A percentile compares a stretch with the other conserved stretches of the same genome.
phyloP scores from a whole-genome alignment of 2,113 vertebrate species.

The mouse (Mus musculus) region GRCm39 chrX:91132501-91133000 shows the following conservation, averaged over 20 bases:
- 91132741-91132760: not conserved
- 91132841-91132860: not conserved
- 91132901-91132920: not conserved
- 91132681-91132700: no score
- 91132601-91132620: no score
- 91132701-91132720: not conserved
- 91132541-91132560: not conserved
- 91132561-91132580: no score
- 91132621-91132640: no score
- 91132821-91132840: not conserved
- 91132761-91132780: not conserved
- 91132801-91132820: not conserved
- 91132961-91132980: not conserved
- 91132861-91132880: not conserved
- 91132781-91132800: not conserved
- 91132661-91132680: no score
- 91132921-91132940: not conserved
- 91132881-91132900: not conserved
- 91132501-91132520: not conserved
- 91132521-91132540: not conserved
- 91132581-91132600: no score
- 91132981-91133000: not conserved
- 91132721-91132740: not conserved
- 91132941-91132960: not conserved
- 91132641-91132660: no score